Evolutionary conservation across 2,797 vertebrate genomes (phyloP), one percentile per base, ranked within the genome.

Genomic region (Lepidocolaptes lacrymiger): DNA sequence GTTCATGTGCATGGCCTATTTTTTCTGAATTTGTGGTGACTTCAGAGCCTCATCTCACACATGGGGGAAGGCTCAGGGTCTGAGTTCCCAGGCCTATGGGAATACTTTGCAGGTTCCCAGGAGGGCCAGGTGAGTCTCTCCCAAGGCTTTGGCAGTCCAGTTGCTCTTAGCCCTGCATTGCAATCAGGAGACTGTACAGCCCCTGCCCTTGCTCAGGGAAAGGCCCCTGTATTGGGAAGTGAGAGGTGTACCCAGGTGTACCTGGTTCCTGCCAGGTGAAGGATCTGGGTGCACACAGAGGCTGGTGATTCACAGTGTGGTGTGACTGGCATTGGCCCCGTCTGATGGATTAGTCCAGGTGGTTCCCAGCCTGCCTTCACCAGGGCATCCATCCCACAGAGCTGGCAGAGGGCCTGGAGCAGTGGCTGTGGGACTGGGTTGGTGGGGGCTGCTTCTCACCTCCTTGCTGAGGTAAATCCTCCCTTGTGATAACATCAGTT

Each of bases 401-500:
- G 82, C 75, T 94, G 88, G 85, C 68, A 4, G 15, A 88, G 43
- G 10, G 75, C 89, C 88, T 13, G 1, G 26, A 59, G 51, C 85
- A 89, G 37, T 3, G 51, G 67, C 83, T 77, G 76, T 3, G 26
- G 77, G 71, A 72, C 59, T 85, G 85, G 75, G 54, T 32, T 73
- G 73, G 20, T 44, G 34, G 30, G 19, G 36, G 30, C 52, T 79
- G 51, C 28, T 89, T 56, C 66, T 93, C 77, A 90, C 66, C 80
- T 73, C 62, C 2, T 7, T 43, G 68, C 76, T 71, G 61, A 77
- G 85, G 73, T 6, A 1, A 96, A 83, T 21, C 64, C 28, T 94
- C 71, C 59, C 71, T 67, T 76, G 43, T 1, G 81, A 91, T 95
- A 96, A 69, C 81, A 94, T 91, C 89, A 14, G 81, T 92, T 92